Conservation (phyloP, 2,797 vertebrate species). For the Pangasius sanitwongsei region DNA sequence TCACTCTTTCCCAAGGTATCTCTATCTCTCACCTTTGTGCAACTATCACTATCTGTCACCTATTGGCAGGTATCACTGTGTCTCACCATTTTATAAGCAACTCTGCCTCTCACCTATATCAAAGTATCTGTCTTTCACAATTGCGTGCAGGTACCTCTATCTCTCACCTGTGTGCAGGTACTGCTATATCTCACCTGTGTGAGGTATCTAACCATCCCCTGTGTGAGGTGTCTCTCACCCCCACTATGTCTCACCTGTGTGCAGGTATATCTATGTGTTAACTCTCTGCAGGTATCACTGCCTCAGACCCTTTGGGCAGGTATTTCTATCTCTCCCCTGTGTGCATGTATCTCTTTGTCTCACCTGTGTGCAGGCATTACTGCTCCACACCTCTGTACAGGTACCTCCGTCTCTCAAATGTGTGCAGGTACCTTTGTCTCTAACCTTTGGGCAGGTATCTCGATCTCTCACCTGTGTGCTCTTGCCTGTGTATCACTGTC, state of each 20-base stretch:
- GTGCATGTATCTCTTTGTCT: background rate
- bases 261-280: background rate
- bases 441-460: background rate
- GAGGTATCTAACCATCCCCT: background rate
- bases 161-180: background rate
- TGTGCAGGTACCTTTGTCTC: background rate
- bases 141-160: background rate
- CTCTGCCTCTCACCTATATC: background rate
- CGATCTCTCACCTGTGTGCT: background rate
- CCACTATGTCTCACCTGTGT: background rate
- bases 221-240: background rate
- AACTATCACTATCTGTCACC: background rate
- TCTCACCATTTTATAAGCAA: background rate
- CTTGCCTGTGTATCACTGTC: background rate
- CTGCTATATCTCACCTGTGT: background rate
- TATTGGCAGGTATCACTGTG: background rate
- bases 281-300: background rate
- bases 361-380: background rate
- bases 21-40: background rate
- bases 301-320: background rate
- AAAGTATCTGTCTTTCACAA: background rate
- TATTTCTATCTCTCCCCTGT: background rate
- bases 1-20: background rate
- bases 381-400: background rate
- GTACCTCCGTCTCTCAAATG: background rate